Evolutionary conservation across 1,140 invertebrate species (phyloP).

Genomic region (Heterodera schachtii): DNA sequence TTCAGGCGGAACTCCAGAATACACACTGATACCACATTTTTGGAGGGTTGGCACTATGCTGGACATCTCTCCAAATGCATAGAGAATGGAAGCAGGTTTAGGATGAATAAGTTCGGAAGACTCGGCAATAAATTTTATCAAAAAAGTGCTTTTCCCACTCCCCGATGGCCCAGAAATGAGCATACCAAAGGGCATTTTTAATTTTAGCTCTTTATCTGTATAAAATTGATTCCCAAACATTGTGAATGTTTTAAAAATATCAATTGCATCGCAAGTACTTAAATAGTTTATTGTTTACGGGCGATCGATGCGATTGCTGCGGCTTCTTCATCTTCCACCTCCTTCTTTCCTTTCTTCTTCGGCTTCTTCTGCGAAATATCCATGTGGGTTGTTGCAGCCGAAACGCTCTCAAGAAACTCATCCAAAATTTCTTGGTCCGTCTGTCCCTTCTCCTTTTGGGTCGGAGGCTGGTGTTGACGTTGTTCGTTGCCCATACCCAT

Average conservation of each 20-base stretch:
- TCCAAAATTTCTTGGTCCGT: background rate
- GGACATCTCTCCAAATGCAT: conserved; percentile 5
- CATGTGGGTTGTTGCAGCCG: background rate
- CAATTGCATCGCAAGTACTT: background rate
- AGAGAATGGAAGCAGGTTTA: background rate
- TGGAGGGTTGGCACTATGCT: background rate
- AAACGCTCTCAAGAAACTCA: background rate
- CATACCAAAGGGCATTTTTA: conserved; percentile 30
- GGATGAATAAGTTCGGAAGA: background rate
- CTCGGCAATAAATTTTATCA: background rate
- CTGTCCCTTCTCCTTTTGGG: background rate
- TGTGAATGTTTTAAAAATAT: background rate
- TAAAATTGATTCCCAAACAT: background rate
- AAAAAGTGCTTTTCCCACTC: conserved; percentile 16
- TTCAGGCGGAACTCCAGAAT: background rate
- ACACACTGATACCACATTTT: background rate
- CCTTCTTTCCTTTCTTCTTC: background rate
- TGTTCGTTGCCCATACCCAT: background rate
- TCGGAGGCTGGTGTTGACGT: too few species aligned
- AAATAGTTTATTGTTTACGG: background rate
- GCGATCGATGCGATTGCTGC: background rate
- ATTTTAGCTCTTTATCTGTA: conserved; percentile 19
- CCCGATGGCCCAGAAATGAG: conserved; percentile 18
- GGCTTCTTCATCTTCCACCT: background rate
- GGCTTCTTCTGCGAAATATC: background rate